Evolutionary conservation across 2,113 vertebrate species (phyloP).

Genomic region (Mastomys coucha): DNA sequence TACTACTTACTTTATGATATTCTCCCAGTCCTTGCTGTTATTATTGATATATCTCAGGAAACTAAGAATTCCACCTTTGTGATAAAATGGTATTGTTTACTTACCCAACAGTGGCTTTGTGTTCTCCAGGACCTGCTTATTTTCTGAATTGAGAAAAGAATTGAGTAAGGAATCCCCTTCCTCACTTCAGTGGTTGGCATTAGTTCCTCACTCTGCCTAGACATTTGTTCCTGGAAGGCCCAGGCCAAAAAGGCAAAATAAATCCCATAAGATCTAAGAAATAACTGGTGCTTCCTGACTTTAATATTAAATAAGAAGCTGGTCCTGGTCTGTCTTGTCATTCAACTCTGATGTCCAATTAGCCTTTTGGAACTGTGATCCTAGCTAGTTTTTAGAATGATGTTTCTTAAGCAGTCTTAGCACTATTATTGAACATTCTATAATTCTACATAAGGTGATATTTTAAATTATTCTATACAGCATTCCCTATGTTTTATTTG

Average conservation of each 20-base stretch:
- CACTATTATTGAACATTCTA: background rate
- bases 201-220: background rate
- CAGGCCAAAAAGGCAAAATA: background rate
- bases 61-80: background rate
- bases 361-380: background rate
- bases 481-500: background rate
- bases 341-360: background rate
- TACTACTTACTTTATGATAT: background rate
- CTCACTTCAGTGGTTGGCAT: background rate
- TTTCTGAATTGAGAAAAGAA: background rate
- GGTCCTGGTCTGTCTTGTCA: background rate
- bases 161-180: background rate
- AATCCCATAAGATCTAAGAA: background rate
- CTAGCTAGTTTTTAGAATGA: background rate
- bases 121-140: background rate
- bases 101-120: background rate
- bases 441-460: background rate
- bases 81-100: background rate
- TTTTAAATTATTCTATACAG: background rate
- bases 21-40: background rate
- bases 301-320: background rate
- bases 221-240: background rate
- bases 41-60: background rate
- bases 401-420: background rate
- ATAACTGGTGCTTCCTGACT: background rate